Percentiles rank a stretch among this genome's conserved stretches.
phyloP scores from a whole-genome alignment of 1,140 invertebrate species.

The Papilio helenus region DNA sequence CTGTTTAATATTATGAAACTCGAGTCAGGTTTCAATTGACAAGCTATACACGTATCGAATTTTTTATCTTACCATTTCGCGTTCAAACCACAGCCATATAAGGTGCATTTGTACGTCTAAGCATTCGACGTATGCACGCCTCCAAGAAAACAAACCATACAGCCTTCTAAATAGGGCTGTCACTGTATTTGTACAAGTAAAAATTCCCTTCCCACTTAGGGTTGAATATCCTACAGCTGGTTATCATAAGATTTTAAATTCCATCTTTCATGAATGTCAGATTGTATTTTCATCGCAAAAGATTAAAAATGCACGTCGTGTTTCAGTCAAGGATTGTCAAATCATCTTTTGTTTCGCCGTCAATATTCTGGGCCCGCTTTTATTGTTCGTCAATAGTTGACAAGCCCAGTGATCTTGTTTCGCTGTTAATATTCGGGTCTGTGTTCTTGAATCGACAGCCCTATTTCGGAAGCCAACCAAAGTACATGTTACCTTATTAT shows the following conservation, averaged over 20 bases:
- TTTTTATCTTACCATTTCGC: conserved; percentile 6
- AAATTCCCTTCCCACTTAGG: too few species aligned
- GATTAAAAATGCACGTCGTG: too few species aligned
- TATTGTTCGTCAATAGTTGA: too few species aligned
- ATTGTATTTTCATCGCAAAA: too few species aligned
- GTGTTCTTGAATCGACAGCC: neutral
- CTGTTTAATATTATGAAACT: conserved; percentile 8
- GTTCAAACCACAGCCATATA: conserved; percentile 16
- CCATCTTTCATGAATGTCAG: too few species aligned
- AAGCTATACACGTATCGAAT: neutral
- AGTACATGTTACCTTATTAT: conserved; percentile 44
- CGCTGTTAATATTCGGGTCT: neutral
- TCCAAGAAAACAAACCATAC: conserved; percentile 1
- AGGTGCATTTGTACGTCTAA: conserved; percentile 14
- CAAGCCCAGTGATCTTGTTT: neutral
- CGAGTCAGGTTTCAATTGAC: neutral
- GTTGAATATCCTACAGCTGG: too few species aligned
- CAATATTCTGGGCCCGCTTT: too few species aligned
- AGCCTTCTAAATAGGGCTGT: neutral
- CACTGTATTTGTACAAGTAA: neutral
- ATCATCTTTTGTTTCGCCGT: too few species aligned
- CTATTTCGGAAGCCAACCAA: conserved; percentile 41
- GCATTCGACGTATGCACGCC: conserved; percentile 17
- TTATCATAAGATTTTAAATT: too few species aligned
- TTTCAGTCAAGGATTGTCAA: too few species aligned